Evolutionary conservation across 2,797 vertebrate genomes (phyloP).

Genomic region (Rhinogobio ventralis): DNA sequence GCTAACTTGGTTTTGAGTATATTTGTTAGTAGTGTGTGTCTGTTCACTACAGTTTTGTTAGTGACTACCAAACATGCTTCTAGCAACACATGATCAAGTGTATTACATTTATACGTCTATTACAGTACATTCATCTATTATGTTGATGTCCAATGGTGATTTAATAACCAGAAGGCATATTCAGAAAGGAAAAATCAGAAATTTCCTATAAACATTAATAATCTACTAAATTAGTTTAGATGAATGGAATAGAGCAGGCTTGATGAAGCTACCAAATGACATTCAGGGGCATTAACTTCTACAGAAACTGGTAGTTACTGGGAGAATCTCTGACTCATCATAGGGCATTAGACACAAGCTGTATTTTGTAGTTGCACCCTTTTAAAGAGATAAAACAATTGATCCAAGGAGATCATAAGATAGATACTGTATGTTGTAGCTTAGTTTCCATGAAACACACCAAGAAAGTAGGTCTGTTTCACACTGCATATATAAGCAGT

Average conservation of each 20-base stretch:
- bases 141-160: background rate
- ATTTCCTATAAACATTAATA: background rate
- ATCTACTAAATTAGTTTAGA: conserved; percentile 4
- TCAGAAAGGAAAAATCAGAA: background rate
- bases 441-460: background rate
- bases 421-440: background rate
- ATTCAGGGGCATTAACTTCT: background rate
- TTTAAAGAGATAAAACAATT: background rate
- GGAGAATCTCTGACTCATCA: background rate
- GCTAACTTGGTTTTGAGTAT: background rate
- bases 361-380: background rate
- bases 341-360: background rate
- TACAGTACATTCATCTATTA: background rate
- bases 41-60: conserved; percentile 27
- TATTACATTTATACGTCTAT: background rate
- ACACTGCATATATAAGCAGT: background rate
- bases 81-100: background rate
- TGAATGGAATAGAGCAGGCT: background rate
- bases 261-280: background rate
- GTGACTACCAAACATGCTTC: conserved; percentile 17
- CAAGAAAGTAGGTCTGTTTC: background rate
- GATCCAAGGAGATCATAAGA: background rate
- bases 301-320: conserved; percentile 11
- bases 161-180: background rate
- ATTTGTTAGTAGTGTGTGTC: conserved; percentile 7